Conservation (phyloP, 2,888 invertebrate species). For the Eustalomyia histrio region DNA sequence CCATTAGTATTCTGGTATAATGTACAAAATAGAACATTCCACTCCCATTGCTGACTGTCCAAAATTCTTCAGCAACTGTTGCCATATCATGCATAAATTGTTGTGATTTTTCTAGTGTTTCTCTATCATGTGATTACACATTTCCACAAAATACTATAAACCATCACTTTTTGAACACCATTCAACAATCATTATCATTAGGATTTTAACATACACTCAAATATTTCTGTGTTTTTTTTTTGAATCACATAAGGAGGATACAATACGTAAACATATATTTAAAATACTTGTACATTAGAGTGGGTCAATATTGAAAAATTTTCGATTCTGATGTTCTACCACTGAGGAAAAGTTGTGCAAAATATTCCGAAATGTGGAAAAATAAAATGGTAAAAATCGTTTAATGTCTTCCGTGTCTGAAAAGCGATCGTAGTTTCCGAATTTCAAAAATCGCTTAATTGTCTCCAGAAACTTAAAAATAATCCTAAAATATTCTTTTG, state of each 20-base stretch:
- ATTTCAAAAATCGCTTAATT: too few relatives aligned
- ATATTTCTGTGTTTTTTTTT: slow-evolving; percentile 8
- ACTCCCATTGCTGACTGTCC: neutral
- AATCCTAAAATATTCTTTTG: too few relatives aligned
- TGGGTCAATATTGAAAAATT: neutral
- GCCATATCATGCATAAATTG: slow-evolving; percentile 5
- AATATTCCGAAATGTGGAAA: too few relatives aligned
- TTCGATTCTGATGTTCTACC: too few relatives aligned
- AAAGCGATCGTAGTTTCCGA: too few relatives aligned
- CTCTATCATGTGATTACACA: slow-evolving; percentile 24
- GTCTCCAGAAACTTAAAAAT: too few relatives aligned
- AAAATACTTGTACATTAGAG: neutral
- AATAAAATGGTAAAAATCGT: too few relatives aligned
- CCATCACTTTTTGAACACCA: slow-evolving; percentile 25
- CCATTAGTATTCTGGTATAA: slow-evolving; percentile 22
- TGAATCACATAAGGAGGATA: too few relatives aligned
- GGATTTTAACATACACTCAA: slow-evolving; percentile 14
- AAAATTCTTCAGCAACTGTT: slow-evolving; percentile 16
- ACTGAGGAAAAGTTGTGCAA: too few relatives aligned
- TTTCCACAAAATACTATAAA: slow-evolving; percentile 14
- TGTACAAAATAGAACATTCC: slow-evolving; percentile 3
- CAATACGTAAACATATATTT: neutral
- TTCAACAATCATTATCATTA: slow-evolving; percentile 39
- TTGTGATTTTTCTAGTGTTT: neutral
- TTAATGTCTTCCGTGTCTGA: too few relatives aligned